Percentiles rank a stretch among this genome's conserved stretches.
phyloP scores from a whole-genome alignment of 2,113 vertebrate genomes.

The Trogon melanurus region DNA sequence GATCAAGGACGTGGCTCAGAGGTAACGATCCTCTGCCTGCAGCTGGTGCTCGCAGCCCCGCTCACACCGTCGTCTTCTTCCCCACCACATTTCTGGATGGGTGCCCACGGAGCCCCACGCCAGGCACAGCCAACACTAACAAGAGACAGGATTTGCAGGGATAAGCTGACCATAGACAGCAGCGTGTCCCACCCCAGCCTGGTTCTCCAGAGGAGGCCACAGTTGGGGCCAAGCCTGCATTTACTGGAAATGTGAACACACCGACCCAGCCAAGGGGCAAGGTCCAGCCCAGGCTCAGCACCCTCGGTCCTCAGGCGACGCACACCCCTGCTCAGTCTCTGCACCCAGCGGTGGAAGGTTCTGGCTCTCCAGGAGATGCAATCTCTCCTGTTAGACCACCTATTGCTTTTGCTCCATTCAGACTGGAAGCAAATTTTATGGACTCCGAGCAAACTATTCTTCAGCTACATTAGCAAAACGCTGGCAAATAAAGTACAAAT shows the following conservation, averaged over 20 bases:
- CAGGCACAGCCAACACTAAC: fast-evolving
- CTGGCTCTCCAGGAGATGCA: fast-evolving
- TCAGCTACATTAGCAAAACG: background rate
- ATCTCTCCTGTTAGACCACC: background rate
- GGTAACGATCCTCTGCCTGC: background rate
- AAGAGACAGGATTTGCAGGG: background rate
- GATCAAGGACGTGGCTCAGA: background rate
- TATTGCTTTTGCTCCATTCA: background rate
- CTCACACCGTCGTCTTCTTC: background rate
- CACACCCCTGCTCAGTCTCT: fast-evolving
- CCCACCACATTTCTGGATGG: fast-evolving
- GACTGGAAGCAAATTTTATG: background rate
- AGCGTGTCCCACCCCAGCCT: background rate
- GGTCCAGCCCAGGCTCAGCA: background rate
- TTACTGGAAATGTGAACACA: background rate
- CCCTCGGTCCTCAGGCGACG: background rate
- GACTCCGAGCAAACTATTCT: background rate
- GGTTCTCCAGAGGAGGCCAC: background rate
- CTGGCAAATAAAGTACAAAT: background rate
- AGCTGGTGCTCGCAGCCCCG: background rate
- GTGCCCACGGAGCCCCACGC: background rate
- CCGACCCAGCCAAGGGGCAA: background rate
- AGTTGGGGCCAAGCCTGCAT: background rate
- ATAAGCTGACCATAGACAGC: fast-evolving
- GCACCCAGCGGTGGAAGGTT: background rate